Evolutionary conservation across 2,113 vertebrate genomes (phyloP).

Genomic region (Sinocyclocheilus maitianheensis): DNA sequence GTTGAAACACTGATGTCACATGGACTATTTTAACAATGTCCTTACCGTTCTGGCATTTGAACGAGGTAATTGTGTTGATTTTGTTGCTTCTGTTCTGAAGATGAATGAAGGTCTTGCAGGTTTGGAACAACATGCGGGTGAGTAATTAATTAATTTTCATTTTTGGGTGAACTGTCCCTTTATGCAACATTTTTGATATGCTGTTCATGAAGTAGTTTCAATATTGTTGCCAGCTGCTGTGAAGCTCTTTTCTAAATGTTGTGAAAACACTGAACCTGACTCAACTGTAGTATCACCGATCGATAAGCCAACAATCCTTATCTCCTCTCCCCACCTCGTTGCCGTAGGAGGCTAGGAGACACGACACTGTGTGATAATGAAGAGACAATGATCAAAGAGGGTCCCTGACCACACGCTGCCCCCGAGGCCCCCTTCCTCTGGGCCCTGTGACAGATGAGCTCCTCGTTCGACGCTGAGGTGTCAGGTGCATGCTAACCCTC

Average conservation of each 20-base stretch:
- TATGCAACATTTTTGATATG: not conserved
- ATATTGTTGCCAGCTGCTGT: constrained; percentile 15
- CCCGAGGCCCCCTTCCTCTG: constrained; percentile 2
- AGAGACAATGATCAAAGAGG: constrained; percentile 36
- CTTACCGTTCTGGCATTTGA: too few species aligned
- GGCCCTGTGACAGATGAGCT: constrained; percentile 46
- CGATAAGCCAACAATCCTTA: constrained; percentile 38
- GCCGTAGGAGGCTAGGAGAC: constrained; percentile 12
- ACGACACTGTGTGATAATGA: constrained; percentile 29
- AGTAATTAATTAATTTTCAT: too few species aligned
- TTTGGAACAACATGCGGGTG: too few species aligned
- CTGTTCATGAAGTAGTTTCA: not conserved
- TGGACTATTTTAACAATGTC: too few species aligned
- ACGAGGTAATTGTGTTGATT: too few species aligned
- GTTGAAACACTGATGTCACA: too few species aligned
- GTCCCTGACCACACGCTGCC: constrained; percentile 13
- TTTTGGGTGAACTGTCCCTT: too few species aligned
- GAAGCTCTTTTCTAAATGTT: constrained; percentile 31
- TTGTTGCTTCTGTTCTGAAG: too few species aligned
- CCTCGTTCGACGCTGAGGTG: constrained; percentile 14
- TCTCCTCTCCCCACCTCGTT: constrained; percentile 21
- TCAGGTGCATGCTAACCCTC: not conserved
- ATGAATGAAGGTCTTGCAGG: too few species aligned
- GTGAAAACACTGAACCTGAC: constrained; percentile 5
- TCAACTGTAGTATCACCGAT: constrained; percentile 12